Percentiles rank a stretch among this genome's conserved stretches.
Conservation (phyloP, 2,888 invertebrate genomes). For the Octonoba sinensis region DNA sequence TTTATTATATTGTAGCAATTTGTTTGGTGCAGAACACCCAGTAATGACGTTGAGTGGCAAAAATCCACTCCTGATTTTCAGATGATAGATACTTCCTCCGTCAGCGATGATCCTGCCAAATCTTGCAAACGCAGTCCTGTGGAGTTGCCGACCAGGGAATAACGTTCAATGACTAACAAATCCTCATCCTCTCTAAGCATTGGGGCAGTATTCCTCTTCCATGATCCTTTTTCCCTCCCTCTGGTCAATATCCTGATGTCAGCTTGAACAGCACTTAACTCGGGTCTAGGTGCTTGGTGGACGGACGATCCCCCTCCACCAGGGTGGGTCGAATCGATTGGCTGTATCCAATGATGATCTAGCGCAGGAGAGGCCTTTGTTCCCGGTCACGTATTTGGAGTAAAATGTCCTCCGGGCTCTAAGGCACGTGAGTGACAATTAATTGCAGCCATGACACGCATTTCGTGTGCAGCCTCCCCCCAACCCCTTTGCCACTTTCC, state of each 20-base stretch:
- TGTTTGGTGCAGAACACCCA: background rate
- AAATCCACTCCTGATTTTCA: too few species aligned
- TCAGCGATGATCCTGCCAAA: conserved; percentile 43
- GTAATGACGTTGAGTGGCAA: background rate
- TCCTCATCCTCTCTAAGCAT: conserved; percentile 31
- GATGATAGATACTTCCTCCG: too few species aligned
- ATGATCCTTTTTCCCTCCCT: too few species aligned
- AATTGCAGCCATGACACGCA: conserved; percentile 63
- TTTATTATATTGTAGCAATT: too few species aligned
- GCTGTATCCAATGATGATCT: conserved; percentile 60
- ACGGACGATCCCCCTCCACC: conserved; percentile 11
- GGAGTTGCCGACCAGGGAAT: conserved; percentile 32
- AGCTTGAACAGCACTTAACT: conserved; percentile 61
- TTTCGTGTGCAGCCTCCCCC: conserved; percentile 31
- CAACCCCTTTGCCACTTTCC: background rate
- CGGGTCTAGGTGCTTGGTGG: conserved; percentile 53
- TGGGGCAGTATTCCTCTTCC: too few species aligned
- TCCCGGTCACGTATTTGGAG: conserved; percentile 56
- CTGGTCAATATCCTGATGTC: conserved; percentile 63
- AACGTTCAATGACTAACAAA: conserved; percentile 61
- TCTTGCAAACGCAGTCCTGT: conserved; percentile 15
- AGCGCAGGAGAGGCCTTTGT: conserved; percentile 16
- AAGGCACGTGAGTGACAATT: conserved; percentile 60
- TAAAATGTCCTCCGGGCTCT: conserved; percentile 56
- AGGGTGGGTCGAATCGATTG: conserved; percentile 46